A percentile compares a stretch with the other conserved stretches of the same genome.
Conservation (phyloP, 2,888 invertebrate genomes). For the Crioceris asparagi region DNA sequence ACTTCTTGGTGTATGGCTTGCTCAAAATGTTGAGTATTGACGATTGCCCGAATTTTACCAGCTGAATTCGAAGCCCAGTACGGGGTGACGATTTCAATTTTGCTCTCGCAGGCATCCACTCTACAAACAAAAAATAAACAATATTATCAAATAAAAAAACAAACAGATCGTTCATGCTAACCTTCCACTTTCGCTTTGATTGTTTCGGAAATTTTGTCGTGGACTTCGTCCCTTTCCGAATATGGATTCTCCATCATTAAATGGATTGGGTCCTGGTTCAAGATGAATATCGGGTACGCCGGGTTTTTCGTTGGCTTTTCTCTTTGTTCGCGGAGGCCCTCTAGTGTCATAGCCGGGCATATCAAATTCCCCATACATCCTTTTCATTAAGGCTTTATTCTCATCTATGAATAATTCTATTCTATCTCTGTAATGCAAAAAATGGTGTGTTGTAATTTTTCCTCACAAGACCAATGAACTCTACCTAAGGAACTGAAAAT, state of each 20-base stretch:
- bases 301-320: constrained; percentile 33
- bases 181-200: constrained; percentile 46
- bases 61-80: constrained; percentile 92
- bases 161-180: no score
- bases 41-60: constrained; percentile 81
- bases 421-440: constrained; percentile 56
- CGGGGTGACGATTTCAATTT: constrained; percentile 85
- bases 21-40: constrained; percentile 90
- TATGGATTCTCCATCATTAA: constrained; percentile 38
- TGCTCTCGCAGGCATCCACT: constrained; percentile 82
- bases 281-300: constrained; percentile 50
- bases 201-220: constrained; percentile 43
- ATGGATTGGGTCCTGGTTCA: constrained; percentile 38
- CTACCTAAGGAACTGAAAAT: no score
- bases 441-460: not conserved
- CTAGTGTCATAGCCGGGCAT: constrained; percentile 36
- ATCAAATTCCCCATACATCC: constrained; percentile 88
- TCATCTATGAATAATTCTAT: constrained; percentile 90
- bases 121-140: constrained; percentile 38
- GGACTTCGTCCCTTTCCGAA: constrained; percentile 45
- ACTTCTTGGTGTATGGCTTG: constrained; percentile 93
- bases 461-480: no score
- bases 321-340: constrained; percentile 25
- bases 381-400: constrained; percentile 84
- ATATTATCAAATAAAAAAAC: no score